Percentiles rank a stretch among this genome's conserved stretches.
phyloP scores from a whole-genome alignment of 2,113 vertebrate species.

The Syngnathoides biaculeatus region DNA sequence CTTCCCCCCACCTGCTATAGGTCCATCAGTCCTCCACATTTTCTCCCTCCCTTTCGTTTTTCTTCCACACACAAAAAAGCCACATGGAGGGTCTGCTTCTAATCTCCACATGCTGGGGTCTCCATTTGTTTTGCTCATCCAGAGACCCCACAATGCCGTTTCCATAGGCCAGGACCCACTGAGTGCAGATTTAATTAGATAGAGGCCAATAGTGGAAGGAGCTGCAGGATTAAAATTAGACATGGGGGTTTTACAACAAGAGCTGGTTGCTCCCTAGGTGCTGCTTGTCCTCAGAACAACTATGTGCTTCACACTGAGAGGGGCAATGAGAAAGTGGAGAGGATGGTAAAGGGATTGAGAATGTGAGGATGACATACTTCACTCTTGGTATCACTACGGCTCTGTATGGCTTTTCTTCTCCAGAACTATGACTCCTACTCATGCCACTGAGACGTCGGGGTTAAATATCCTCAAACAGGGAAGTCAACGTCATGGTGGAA shows the following conservation, averaged over 20 bases:
- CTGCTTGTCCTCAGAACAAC: slow-evolving; percentile 43
- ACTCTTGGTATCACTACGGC: slow-evolving; percentile 46
- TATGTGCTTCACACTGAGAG: slow-evolving; percentile 57
- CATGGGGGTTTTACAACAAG: slow-evolving; percentile 60
- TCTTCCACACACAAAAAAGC: slow-evolving; percentile 54
- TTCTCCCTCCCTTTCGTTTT: slow-evolving; percentile 20
- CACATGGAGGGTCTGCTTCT: slow-evolving; percentile 72
- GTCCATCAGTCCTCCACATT: slow-evolving; percentile 19
- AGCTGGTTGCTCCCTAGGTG: slow-evolving; percentile 53
- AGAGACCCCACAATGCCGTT: slow-evolving; percentile 64
- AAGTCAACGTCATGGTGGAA: neutral
- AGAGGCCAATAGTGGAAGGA: slow-evolving; percentile 65
- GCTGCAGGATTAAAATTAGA: slow-evolving; percentile 72
- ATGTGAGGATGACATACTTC: slow-evolving; percentile 58
- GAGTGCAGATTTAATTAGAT: slow-evolving; percentile 75
- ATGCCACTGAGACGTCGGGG: slow-evolving; percentile 14
- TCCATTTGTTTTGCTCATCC: slow-evolving; percentile 76
- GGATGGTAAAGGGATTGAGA: slow-evolving; percentile 26
- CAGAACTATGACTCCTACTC: slow-evolving; percentile 25
- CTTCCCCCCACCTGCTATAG: slow-evolving; percentile 17
- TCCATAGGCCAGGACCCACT: slow-evolving; percentile 66
- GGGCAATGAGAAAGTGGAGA: slow-evolving; percentile 57
- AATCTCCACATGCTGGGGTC: slow-evolving; percentile 70
- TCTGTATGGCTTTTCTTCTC: slow-evolving; percentile 30
- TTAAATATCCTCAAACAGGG: neutral